Evolutionary conservation across 2,888 invertebrate species (phyloP).

Genomic region (Agrochola lota): DNA sequence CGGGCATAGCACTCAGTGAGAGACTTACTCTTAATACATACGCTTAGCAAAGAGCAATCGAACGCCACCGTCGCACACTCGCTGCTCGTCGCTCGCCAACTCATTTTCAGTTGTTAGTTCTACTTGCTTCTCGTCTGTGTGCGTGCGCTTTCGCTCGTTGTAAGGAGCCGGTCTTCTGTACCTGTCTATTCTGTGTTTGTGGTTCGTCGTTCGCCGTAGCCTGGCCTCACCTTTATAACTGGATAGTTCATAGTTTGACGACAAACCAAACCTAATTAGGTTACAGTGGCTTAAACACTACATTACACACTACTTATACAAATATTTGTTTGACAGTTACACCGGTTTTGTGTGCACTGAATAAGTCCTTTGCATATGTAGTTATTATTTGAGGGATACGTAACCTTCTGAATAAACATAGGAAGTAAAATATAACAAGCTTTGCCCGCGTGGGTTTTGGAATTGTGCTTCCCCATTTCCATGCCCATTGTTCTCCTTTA

Average conservation of each 20-base stretch:
- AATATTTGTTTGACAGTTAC: slow-evolving; percentile 50
- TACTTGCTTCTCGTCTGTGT: too few relatives aligned
- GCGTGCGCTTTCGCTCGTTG: too few relatives aligned
- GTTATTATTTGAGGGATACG: slow-evolving; percentile 24
- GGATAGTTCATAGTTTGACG: slow-evolving; percentile 24
- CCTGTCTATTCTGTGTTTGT: neutral
- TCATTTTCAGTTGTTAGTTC: too few relatives aligned
- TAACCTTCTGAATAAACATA: slow-evolving; percentile 39
- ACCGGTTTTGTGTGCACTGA: slow-evolving; percentile 19
- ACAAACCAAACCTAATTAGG: slow-evolving; percentile 58
- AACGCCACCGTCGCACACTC: too few relatives aligned
- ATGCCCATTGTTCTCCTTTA: too few relatives aligned
- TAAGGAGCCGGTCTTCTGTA: neutral
- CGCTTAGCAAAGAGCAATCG: too few relatives aligned
- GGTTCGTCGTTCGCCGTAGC: slow-evolving; percentile 19
- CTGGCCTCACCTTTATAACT: slow-evolving; percentile 26
- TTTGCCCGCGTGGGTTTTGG: neutral
- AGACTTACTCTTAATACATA: too few relatives aligned
- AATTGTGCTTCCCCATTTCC: neutral
- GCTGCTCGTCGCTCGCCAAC: too few relatives aligned
- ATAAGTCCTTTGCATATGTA: slow-evolving; percentile 9
- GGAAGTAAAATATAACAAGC: slow-evolving; percentile 3
- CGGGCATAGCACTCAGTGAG: too few relatives aligned
- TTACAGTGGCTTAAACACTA: slow-evolving; percentile 36
- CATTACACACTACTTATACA: too few relatives aligned